These are phyloP conservation scores for Cetonia aurata DNA, from an alignment of 2,888 invertebrate species.

Conservation along the genomic window DNA sequence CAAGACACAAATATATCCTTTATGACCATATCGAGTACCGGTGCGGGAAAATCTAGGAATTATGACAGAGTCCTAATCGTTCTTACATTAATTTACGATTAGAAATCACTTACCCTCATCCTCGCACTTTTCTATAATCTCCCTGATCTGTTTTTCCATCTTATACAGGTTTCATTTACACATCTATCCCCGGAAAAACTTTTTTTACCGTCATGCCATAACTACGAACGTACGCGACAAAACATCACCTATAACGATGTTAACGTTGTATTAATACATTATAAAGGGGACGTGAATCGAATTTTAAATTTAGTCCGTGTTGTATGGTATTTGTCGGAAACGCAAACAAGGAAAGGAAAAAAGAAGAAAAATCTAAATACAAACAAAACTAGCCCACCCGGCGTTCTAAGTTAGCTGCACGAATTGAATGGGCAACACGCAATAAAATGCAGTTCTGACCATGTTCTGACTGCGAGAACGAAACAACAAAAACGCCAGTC, in stretches of 20 bases:
- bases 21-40: conserved; percentile 38
- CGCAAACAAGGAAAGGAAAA: background rate
- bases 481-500: background rate
- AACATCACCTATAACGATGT: too few relatives aligned
- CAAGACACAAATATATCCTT: conserved; percentile 43
- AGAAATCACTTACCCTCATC: conserved; percentile 24
- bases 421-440: background rate
- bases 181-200: background rate
- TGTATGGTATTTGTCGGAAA: background rate
- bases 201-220: too few relatives aligned
- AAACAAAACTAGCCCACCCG: conserved; percentile 19
- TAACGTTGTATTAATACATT: too few relatives aligned
- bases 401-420: background rate
- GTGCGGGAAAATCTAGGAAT: conserved; percentile 10
- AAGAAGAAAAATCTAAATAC: conserved; percentile 25
- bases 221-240: too few relatives aligned
- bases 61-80: background rate
- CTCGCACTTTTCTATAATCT: conserved; percentile 26
- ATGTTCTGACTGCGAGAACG: background rate
- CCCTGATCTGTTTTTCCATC: conserved; percentile 31
- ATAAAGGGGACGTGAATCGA: background rate
- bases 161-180: background rate
- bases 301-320: conserved; percentile 1
- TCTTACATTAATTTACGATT: background rate
- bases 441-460: background rate